Evolutionary conservation across 1,140 invertebrate genomes (phyloP).

Genomic region (Anthonomus grandis): DNA sequence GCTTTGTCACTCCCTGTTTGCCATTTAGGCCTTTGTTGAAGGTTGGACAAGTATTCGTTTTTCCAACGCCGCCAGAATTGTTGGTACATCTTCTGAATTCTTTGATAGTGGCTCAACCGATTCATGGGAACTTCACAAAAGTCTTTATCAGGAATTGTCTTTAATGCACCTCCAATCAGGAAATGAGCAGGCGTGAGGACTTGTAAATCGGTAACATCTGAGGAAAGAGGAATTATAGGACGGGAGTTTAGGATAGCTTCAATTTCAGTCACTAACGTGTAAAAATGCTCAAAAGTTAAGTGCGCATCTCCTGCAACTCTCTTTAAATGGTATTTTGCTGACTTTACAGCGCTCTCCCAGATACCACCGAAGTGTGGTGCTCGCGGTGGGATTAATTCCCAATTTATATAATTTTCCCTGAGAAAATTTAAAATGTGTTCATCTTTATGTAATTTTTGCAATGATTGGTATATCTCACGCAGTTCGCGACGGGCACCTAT

Average conservation of each 20-base stretch:
- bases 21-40: conserved; percentile 42
- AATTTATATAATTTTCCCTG: too few relatives aligned
- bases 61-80: conserved; percentile 45
- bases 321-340: conserved; percentile 43
- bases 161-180: conserved; percentile 28
- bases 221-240: conserved; percentile 21
- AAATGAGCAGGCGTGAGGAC: conserved; percentile 33
- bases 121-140: neutral
- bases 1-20: conserved; percentile 3
- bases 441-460: too few relatives aligned
- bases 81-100: conserved; percentile 37
- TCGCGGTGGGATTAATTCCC: conserved; percentile 13
- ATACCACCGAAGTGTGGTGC: conserved; percentile 35
- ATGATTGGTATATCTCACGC: too few relatives aligned
- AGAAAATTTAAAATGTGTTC: too few relatives aligned
- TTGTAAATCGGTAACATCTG: conserved; percentile 25
- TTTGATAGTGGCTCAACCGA: conserved; percentile 28
- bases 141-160: neutral
- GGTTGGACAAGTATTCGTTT: conserved; percentile 39
- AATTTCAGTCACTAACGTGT: conserved; percentile 33
- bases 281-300: conserved; percentile 35
- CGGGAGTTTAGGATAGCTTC: conserved; percentile 32
- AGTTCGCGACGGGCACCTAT: too few relatives aligned
- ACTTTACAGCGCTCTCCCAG: conserved; percentile 38
- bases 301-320: conserved; percentile 26